Conservation (phyloP, 1,140 invertebrate species). For the Drosophila pseudoobscura region DNA sequence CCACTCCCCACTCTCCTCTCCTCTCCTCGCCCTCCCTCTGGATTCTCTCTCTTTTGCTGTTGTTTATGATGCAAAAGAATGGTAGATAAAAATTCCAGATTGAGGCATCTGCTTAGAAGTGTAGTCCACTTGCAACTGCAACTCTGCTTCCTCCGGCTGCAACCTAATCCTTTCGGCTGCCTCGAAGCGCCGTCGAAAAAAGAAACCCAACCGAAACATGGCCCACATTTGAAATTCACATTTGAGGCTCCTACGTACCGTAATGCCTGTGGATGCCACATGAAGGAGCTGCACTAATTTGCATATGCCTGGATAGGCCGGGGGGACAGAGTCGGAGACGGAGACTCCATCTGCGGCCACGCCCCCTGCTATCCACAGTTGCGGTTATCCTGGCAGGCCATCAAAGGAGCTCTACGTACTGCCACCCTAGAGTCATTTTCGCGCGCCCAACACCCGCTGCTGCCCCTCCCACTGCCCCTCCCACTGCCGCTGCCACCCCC, state of each 20-base stretch:
- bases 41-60: slow-evolving; percentile 8
- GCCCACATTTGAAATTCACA: slow-evolving; percentile 68
- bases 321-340: neutral
- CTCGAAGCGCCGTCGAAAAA: slow-evolving; percentile 1
- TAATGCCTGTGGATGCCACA: slow-evolving; percentile 60
- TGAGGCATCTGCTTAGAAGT: slow-evolving; percentile 18
- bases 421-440: slow-evolving; percentile 27
- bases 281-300: slow-evolving; percentile 45
- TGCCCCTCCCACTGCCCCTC: neutral
- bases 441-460: slow-evolving; percentile 28
- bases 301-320: slow-evolving; percentile 20
- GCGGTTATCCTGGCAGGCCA: slow-evolving; percentile 24
- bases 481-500: neutral
- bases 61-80: slow-evolving; percentile 75
- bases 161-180: slow-evolving; percentile 33
- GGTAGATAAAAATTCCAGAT: slow-evolving; percentile 70
- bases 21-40: neutral
- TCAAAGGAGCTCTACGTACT: slow-evolving; percentile 19
- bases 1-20: neutral
- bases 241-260: slow-evolving; percentile 33
- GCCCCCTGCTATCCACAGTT: slow-evolving; percentile 18
- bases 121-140: slow-evolving; percentile 7
- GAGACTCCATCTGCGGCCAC: slow-evolving; percentile 2
- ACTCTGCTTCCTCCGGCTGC: slow-evolving; percentile 22
- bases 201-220: slow-evolving; percentile 13